A percentile compares a stretch with the other conserved stretches of the same genome.
These are phyloP conservation scores for Spodoptera exigua DNA, from an alignment of 2,888 invertebrate species.

Conservation along the genomic window DNA sequence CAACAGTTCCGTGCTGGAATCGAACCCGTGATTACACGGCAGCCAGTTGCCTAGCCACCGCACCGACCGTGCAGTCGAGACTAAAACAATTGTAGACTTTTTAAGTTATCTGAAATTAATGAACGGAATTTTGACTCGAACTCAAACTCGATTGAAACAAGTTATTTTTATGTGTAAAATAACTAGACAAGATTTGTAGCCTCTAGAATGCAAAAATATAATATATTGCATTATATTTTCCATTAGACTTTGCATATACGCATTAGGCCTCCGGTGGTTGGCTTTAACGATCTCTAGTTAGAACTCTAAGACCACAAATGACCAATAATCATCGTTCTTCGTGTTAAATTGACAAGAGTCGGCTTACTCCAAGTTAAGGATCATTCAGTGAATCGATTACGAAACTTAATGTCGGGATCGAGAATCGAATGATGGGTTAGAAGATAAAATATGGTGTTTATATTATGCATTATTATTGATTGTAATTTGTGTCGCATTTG, in stretches of 20 bases:
- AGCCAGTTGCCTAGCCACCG: no score
- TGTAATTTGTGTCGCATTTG: conserved; percentile 3
- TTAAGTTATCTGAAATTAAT: no score
- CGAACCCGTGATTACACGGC: no score
- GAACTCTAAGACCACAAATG: conserved; percentile 33
- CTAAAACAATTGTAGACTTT: no score
- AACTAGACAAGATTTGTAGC: not conserved
- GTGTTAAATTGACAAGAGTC: conserved; percentile 56
- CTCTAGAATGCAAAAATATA: conserved; percentile 3
- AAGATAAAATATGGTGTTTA: conserved; percentile 31
- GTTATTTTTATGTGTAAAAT: no score
- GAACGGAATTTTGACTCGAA: no score
- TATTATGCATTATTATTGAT: conserved; percentile 35
- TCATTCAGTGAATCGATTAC: conserved; percentile 46
- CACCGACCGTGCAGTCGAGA: no score
- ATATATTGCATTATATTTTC: not conserved
- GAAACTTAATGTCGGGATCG: conserved; percentile 13
- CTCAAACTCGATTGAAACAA: no score
- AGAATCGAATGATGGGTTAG: conserved; percentile 6
- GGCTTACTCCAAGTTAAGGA: conserved; percentile 41
- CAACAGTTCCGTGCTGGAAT: no score
- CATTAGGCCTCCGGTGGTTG: conserved; percentile 26
- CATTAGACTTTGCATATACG: conserved; percentile 15
- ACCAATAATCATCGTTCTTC: conserved; percentile 48
- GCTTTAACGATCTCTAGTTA: conserved; percentile 23